Evolutionary conservation across 2,797 vertebrate genomes (phyloP), one percentile per base, ranked within the genome.

Genomic region (Bryconaethiops microstoma): DNA sequence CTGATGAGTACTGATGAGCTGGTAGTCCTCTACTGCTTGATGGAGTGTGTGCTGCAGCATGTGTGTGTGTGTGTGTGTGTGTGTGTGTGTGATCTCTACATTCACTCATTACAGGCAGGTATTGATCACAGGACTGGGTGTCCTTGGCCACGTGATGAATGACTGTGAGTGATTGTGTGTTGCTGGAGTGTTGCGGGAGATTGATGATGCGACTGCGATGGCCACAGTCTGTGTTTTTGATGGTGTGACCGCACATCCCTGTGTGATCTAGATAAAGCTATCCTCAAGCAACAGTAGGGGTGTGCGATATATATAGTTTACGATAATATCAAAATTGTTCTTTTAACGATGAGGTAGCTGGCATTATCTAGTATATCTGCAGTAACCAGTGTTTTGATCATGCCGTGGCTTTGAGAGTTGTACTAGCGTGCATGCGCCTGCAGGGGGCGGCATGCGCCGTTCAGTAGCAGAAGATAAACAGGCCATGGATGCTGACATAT

Each of bases 141-240:
- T 86, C 83, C 57, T 76, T 48, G 60, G 76, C 55, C 54, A 76
- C 79, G 82, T 84, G 84, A 86, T 79, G 72, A 84, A 84, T 76
- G 83, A 78, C 29, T 79, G 77, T 82, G 52, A 55, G 25, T 73
- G 35, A 63, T 29, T 65, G 29, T 60, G 23, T 73, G 19, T 40
- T 29, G 29, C 29, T 29, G 29, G 29, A 29, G 42, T 52, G 71
- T 60, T 55, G 54, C 21, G 76, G 39, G 52, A 57, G 54, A 63
- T 19, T 67, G 39, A 35, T 68, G 63, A 23, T 68, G 60, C 16
- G 16, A 74, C 48, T 23, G 19, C 45, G 71, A 45, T 59, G 40
- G 62, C 23, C 39, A 29, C n/a, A 19, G 19, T 71, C 42, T 72
- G 59, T 19, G 23, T 19, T 52, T 40, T 54, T 65, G 29, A 35